A percentile compares a stretch with the other conserved stretches of the same genome.
Evolutionary conservation across 2,797 vertebrate genomes (phyloP).

Genomic region (Sebastes minor): DNA sequence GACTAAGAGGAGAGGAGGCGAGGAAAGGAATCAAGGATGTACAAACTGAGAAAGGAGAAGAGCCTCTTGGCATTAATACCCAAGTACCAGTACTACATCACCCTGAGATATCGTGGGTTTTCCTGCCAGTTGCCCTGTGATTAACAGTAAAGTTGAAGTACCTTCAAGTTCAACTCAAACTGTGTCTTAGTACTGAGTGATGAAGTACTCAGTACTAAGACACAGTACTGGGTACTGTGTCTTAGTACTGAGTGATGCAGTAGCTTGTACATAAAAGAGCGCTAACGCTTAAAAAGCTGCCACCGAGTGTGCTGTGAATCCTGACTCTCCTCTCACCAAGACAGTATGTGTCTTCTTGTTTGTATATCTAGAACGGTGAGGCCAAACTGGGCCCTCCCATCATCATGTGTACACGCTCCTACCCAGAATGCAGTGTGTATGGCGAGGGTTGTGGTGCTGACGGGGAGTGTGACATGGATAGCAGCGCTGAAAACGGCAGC

Average conservation of each 20-base stretch:
- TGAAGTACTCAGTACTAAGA: too few relatives aligned
- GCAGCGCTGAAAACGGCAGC: constrained; percentile 57
- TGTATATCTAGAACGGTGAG: constrained; percentile 53
- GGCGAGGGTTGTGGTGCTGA: constrained; percentile 23
- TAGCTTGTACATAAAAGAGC: not conserved
- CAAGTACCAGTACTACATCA: not conserved
- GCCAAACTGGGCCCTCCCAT: constrained; percentile 61
- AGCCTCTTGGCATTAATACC: too few relatives aligned
- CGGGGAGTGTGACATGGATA: constrained; percentile 69
- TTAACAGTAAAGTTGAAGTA: not conserved
- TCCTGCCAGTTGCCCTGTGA: not conserved
- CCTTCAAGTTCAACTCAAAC: not conserved
- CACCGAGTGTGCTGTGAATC: not conserved
- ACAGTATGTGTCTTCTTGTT: not conserved
- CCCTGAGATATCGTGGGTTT: not conserved
- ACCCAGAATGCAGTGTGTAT: constrained; percentile 49
- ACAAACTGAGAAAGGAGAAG: not conserved
- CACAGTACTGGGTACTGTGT: not conserved
- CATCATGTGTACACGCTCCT: constrained; percentile 64
- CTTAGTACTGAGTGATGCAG: not conserved
- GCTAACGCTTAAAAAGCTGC: too few relatives aligned
- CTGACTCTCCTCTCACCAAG: not conserved
- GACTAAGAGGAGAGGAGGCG: not conserved
- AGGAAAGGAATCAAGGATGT: not conserved
- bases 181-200: not conserved